phyloP scores from a whole-genome alignment of 37 sponge, comb jelly and placozoan genomes.

The Ianthella basta region DNA sequence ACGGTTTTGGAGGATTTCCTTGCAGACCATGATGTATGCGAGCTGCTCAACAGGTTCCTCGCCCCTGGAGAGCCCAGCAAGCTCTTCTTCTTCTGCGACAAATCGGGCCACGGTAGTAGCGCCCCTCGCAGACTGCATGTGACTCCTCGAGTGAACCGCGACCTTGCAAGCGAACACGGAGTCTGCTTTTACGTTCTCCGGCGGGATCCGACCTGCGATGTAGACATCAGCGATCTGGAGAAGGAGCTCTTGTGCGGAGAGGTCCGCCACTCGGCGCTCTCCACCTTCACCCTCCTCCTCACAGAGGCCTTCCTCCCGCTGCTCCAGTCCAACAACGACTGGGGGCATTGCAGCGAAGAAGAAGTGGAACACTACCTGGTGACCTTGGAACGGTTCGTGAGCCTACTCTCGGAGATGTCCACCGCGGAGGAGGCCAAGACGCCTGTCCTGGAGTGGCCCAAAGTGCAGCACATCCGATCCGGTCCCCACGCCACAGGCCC shows the following conservation, averaged over 20 bases:
- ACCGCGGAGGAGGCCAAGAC: constrained; percentile 3
- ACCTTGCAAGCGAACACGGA: constrained; percentile 37
- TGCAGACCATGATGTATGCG: constrained; percentile 74
- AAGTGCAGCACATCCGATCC: background rate
- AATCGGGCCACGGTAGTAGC: background rate
- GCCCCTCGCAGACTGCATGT: constrained; percentile 53
- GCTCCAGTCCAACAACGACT: constrained; percentile 69
- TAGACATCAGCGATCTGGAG: constrained; percentile 62
- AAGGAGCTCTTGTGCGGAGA: constrained; percentile 86
- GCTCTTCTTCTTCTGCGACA: constrained; percentile 89
- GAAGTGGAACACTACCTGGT: constrained; percentile 57
- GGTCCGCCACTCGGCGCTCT: constrained; percentile 70
- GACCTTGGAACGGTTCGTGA: constrained; percentile 47
- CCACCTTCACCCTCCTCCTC: constrained; percentile 64
- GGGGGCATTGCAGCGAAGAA: constrained; percentile 72
- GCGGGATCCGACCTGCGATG: constrained; percentile 39
- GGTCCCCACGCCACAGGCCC: background rate
- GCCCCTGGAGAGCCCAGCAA: constrained; percentile 72
- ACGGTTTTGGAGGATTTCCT: constrained; percentile 93
- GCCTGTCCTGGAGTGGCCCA: constrained; percentile 5
- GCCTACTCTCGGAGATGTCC: constrained; percentile 20
- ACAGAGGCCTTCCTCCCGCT: constrained; percentile 77
- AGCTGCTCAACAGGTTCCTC: constrained; percentile 78
- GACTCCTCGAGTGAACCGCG: constrained; percentile 37
- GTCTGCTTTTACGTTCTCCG: constrained; percentile 76